Base-by-base conservation (phyloP, 53 echinoderm and acorn worm species). In the Crossaster papposus region DNA sequence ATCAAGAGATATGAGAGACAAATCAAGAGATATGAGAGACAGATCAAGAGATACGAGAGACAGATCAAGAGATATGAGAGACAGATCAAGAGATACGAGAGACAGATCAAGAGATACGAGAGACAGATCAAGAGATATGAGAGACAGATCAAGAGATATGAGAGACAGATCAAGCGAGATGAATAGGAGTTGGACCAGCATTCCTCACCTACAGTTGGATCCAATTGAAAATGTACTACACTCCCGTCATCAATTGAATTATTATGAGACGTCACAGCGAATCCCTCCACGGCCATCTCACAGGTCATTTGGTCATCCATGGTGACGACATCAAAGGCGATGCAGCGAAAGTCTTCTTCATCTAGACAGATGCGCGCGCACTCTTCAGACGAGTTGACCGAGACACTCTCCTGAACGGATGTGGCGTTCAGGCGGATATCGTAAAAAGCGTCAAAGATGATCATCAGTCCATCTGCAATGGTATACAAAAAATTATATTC, bases 301-400 rank as follows among this genome's bases (percentile, higher is more conserved):
- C 83, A 83, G 36, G 38, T 83, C 51, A 70, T 38, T 38, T 64
- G 2, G 17, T 33, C 36, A 34, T 10, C 51, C 20, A 15, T 65
- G 36, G 24, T 28, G 2, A 28, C 37, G 75, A 81, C 7, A 31
- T 90, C 90, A 26, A 81, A 81, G 2, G 90, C 68, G 22, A 72
- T 11, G 36, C 90, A 90, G 34, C 34, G 54, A 22, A 51, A 81
- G 18, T 51, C 26, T 12, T 62, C 70, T 13, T 36, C 75, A 2
- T 81, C 76, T 0, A 90, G 73, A 71, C 90, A 90, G 23, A 70
- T 72, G 36, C 26, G 24, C n/a, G 81, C 90, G 29, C 90, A 90
- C 52, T 90, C 90, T 29, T 36, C 76, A 23, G 52, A 11, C 10
- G 81, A 81, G 4, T 29, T 34, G 5, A 73, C 90, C 2, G 33